Evolutionary conservation across 1,140 invertebrate species (phyloP).

Genomic region (Pararge aegeria): DNA sequence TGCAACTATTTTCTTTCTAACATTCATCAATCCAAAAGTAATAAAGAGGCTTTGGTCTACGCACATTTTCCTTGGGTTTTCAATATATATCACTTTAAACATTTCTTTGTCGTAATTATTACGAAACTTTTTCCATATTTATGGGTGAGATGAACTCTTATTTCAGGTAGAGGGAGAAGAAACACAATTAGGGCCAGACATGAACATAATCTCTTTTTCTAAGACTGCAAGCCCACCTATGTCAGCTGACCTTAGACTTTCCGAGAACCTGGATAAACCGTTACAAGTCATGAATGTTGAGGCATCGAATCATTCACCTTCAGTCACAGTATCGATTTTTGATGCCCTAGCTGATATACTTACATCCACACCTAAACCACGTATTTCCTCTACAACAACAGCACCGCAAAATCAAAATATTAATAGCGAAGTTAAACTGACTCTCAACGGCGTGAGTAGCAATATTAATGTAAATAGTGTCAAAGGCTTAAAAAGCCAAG

Average conservation of each 20-base stretch:
- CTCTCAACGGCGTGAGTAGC: slow-evolving; percentile 70
- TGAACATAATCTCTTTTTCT: slow-evolving; percentile 76
- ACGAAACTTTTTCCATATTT: slow-evolving; percentile 52
- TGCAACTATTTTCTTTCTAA: slow-evolving; percentile 27
- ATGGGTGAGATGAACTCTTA: slow-evolving; percentile 76
- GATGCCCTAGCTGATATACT: slow-evolving; percentile 80
- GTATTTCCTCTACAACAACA: slow-evolving; percentile 74
- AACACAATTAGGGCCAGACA: slow-evolving; percentile 73
- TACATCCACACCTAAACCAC: slow-evolving; percentile 71
- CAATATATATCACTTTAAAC: slow-evolving; percentile 26
- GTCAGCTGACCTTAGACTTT: slow-evolving; percentile 73
- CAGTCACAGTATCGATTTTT: slow-evolving; percentile 80
- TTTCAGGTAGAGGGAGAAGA: slow-evolving; percentile 80
- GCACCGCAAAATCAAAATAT: slow-evolving; percentile 56
- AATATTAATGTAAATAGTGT: slow-evolving; percentile 73
- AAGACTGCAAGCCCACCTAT: slow-evolving; percentile 71
- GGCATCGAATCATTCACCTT: slow-evolving; percentile 77
- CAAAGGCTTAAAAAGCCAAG: slow-evolving; percentile 53
- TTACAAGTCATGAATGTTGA: slow-evolving; percentile 78
- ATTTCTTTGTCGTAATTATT: slow-evolving; percentile 18
- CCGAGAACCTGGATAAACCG: slow-evolving; percentile 70
- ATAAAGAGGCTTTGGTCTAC: slow-evolving; percentile 78
- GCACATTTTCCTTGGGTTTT: slow-evolving; percentile 49
- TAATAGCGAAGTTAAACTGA: slow-evolving; percentile 58
- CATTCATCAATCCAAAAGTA: slow-evolving; percentile 55